These are phyloP conservation scores for Chelmon rostratus DNA, from an alignment of 2,797 vertebrate species.

Conservation along the genomic window DNA sequence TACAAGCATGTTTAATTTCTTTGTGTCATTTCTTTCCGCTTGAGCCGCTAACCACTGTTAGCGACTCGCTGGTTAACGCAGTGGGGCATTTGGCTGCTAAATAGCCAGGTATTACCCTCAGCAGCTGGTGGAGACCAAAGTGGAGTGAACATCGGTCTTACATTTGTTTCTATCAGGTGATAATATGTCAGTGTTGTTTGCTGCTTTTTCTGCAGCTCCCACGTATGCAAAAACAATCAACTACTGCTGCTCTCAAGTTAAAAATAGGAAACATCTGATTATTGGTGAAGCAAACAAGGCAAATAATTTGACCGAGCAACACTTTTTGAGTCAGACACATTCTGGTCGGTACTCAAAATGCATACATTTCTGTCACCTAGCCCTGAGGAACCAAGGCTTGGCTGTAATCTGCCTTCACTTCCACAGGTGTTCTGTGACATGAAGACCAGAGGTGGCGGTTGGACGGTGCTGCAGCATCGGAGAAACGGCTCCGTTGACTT, in stretches of 20 bases:
- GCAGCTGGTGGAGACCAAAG: conserved; percentile 16
- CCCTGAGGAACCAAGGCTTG: background rate
- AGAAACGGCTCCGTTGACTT: conserved; percentile 87
- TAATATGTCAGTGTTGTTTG: background rate
- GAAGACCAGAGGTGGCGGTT: conserved; percentile 89
- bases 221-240: background rate
- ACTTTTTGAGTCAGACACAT: background rate
- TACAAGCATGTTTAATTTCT: conserved; percentile 31
- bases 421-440: conserved; percentile 89
- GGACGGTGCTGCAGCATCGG: conserved; percentile 89
- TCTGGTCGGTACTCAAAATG: background rate
- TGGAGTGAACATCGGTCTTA: background rate
- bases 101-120: conserved; percentile 1
- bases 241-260: background rate
- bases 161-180: background rate
- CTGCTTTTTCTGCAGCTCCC: background rate
- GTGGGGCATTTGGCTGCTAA: background rate
- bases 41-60: background rate
- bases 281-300: background rate
- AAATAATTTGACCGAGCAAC: background rate
- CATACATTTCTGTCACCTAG: fast-evolving
- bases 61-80: no score
- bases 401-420: background rate
- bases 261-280: background rate
- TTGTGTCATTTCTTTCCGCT: background rate